Percentiles rank a stretch among this genome's conserved stretches.
These are phyloP conservation scores for Plagiodera versicolora DNA, from an alignment of 2,888 invertebrate genomes.

Conservation along the genomic window DNA sequence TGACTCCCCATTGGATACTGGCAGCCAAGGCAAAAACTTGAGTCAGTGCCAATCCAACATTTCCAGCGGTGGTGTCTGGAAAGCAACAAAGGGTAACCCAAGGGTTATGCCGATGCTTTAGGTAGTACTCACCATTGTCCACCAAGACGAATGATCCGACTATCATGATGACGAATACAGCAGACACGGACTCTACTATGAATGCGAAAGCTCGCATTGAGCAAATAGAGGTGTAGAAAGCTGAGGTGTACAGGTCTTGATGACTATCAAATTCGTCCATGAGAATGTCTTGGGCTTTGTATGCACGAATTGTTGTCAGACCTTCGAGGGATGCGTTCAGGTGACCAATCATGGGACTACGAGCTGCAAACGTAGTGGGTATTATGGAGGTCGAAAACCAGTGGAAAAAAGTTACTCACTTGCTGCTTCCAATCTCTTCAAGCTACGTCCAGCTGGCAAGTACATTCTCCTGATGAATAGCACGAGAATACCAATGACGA, in stretches of 20 bases:
- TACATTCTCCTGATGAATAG: conserved; percentile 35
- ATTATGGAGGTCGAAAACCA: not conserved
- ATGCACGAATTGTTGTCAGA: conserved; percentile 49
- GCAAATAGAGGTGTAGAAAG: conserved; percentile 43
- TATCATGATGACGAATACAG: not conserved
- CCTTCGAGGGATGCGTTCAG: conserved; percentile 51
- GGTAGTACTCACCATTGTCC: not conserved
- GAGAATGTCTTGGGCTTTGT: conserved; percentile 44
- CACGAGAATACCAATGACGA: conserved; percentile 33
- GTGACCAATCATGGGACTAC: conserved; percentile 50
- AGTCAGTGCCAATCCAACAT: conserved; percentile 65
- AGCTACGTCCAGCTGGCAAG: conserved; percentile 41
- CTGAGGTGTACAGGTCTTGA: conserved; percentile 49
- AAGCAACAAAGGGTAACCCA: too few relatives aligned
- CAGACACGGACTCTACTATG: not conserved
- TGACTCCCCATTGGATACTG: conserved; percentile 61
- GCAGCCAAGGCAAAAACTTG: conserved; percentile 78
- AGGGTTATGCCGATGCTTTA: not conserved
- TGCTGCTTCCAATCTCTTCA: conserved; percentile 44
- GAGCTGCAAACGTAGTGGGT: conserved; percentile 36
- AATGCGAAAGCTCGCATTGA: conserved; percentile 47
- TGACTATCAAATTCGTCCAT: conserved; percentile 48
- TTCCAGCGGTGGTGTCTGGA: conserved; percentile 35
- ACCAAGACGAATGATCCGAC: not conserved
- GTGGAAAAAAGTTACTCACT: conserved; percentile 34